phyloP scores from a whole-genome alignment of 2,797 vertebrate species.

The Kryptopterus vitreolus region DNA sequence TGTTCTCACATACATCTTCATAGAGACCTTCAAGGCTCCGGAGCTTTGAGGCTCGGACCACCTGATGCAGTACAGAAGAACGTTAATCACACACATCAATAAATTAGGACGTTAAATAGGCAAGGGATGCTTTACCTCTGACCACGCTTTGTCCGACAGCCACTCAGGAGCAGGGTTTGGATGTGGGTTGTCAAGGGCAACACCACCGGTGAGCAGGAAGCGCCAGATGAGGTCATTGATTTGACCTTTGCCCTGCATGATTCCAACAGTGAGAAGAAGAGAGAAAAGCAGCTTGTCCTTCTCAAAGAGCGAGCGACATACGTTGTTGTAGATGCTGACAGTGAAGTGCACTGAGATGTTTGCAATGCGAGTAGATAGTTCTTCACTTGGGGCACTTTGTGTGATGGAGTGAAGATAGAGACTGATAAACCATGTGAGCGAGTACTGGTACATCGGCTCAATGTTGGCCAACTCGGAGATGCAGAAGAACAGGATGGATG shows the following conservation, averaged over 20 bases:
- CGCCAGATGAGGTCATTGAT: conserved; percentile 82
- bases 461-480: conserved; percentile 91
- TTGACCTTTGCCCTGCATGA: conserved; percentile 81
- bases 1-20: conserved; percentile 72
- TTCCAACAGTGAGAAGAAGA: conserved; percentile 84
- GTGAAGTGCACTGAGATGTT: conserved; percentile 86
- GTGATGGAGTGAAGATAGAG: conserved; percentile 84
- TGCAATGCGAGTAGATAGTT: conserved; percentile 74
- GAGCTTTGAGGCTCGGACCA: conserved; percentile 82
- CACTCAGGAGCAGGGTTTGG: conserved; percentile 86
- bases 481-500: conserved; percentile 89
- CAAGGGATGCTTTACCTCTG: conserved; percentile 64
- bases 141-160: conserved; percentile 90
- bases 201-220: conserved; percentile 87
- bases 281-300: conserved; percentile 95
- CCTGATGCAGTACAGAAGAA: not conserved
- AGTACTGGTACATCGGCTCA: conserved; percentile 96
- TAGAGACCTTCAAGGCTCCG: conserved; percentile 73
- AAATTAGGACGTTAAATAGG: not conserved
- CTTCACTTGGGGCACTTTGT: conserved; percentile 79
- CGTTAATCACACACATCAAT: too few relatives aligned
- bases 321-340: conserved; percentile 85
- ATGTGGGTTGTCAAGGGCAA: conserved; percentile 86
- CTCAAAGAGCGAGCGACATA: conserved; percentile 93
- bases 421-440: conserved; percentile 88